Conservation (phyloP, 1,140 invertebrate species). For the Drosophila saltans region DNA sequence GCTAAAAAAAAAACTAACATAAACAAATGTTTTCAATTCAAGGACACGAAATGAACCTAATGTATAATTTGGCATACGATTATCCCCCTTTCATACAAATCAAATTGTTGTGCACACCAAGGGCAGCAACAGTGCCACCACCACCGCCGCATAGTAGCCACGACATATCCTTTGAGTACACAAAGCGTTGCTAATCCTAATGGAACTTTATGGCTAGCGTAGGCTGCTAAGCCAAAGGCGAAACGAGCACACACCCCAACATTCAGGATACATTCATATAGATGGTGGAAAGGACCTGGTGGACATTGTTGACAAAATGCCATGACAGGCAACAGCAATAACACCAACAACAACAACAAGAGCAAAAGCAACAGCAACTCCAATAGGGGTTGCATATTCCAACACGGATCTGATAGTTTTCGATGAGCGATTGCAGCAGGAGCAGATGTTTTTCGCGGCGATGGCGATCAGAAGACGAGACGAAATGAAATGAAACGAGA, state of each 20-base stretch:
- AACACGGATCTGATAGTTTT: conserved; percentile 11
- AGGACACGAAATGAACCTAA: no score
- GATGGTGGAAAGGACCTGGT: conserved; percentile 18
- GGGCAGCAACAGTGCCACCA: background rate
- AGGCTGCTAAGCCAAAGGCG: conserved; percentile 35
- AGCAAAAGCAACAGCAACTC: conserved; percentile 32
- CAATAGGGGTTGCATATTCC: conserved; percentile 59
- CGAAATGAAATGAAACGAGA: background rate
- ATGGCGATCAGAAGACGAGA: conserved; percentile 32
- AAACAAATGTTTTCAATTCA: no score
- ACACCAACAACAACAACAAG: conserved; percentile 20
- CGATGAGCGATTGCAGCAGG: conserved; percentile 77
- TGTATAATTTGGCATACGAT: no score
- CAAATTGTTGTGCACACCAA: no score
- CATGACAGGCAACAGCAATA: conserved; percentile 34
- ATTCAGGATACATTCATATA: background rate
- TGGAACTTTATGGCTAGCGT: conserved; percentile 55
- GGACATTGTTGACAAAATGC: conserved; percentile 38
- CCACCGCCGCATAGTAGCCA: background rate
- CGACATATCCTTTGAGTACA: conserved; percentile 36
- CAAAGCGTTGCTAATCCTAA: conserved; percentile 61
- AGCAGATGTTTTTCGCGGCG: conserved; percentile 80
- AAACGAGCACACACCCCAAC: background rate
- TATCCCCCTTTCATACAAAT: no score
- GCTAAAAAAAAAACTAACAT: no score